A percentile compares a stretch with the other conserved stretches of the same genome.
Conservation (phyloP, 2,113 vertebrate species). For the Hippocampus barbouri region DNA sequence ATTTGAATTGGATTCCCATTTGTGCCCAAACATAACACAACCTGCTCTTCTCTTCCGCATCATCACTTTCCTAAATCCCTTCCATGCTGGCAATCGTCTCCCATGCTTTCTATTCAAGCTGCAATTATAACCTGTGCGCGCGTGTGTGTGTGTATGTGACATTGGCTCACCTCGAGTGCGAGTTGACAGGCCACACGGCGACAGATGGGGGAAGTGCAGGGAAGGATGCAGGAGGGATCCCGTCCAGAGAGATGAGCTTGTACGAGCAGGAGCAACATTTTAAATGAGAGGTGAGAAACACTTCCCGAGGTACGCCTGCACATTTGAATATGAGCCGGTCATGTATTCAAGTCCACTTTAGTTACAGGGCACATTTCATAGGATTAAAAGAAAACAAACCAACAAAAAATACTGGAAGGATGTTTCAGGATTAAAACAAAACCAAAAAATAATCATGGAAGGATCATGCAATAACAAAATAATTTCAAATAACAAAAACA, state of each 20-base stretch:
- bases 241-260: neutral
- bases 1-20: too few species aligned
- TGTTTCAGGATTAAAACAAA: too few species aligned
- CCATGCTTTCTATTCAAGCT: neutral
- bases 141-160: constrained; percentile 17
- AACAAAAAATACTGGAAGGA: too few species aligned
- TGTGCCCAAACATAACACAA: neutral
- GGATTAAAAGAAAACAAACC: too few species aligned
- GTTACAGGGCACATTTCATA: too few species aligned
- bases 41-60: neutral
- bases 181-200: constrained; percentile 29
- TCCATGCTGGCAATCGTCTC: neutral
- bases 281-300: neutral
- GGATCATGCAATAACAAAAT: too few species aligned
- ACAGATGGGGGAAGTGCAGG: constrained; percentile 59
- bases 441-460: too few species aligned
- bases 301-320: neutral
- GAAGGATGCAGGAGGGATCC: constrained; percentile 16
- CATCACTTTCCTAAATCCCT: neutral
- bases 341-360: too few species aligned
- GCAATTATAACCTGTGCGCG: neutral
- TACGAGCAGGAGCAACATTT: neutral
- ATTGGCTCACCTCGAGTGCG: constrained; percentile 26
- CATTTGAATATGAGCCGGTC: neutral
- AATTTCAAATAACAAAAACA: too few species aligned